Conservation (phyloP, 2,113 vertebrate species). For the Rhea americana region DNA sequence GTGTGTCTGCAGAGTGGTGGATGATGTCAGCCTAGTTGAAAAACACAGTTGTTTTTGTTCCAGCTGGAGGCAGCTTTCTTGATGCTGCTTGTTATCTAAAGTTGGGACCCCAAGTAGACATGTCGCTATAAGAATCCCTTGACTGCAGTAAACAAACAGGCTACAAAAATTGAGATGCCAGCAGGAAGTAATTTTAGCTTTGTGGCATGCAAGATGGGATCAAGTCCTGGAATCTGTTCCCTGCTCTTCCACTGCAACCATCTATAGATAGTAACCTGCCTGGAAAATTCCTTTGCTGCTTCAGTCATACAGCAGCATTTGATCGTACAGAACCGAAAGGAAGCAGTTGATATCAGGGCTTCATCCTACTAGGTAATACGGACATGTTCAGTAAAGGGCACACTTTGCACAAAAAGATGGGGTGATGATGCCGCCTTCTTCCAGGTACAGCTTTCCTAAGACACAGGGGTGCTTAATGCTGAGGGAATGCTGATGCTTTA, state of each 20-base stretch:
- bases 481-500: neutral
- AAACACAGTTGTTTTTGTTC: neutral
- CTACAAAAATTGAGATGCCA: neutral
- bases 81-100: neutral
- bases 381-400: neutral
- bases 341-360: neutral
- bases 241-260: constrained; percentile 1
- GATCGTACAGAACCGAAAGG: neutral
- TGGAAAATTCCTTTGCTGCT: constrained; percentile 25
- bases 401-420: neutral
- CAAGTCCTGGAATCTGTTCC: constrained; percentile 41
- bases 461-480: neutral
- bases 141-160: neutral
- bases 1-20: neutral
- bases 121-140: neutral
- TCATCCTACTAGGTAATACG: neutral
- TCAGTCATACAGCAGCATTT: accelerated
- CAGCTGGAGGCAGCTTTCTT: neutral
- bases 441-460: neutral
- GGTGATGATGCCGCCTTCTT: neutral
- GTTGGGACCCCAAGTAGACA: neutral
- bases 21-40: neutral
- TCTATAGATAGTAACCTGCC: constrained; percentile 36
- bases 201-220: neutral
- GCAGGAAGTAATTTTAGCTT: constrained; percentile 31